phyloP scores from a whole-genome alignment of 1,140 invertebrate genomes.

The Gryllus bimaculatus region DNA sequence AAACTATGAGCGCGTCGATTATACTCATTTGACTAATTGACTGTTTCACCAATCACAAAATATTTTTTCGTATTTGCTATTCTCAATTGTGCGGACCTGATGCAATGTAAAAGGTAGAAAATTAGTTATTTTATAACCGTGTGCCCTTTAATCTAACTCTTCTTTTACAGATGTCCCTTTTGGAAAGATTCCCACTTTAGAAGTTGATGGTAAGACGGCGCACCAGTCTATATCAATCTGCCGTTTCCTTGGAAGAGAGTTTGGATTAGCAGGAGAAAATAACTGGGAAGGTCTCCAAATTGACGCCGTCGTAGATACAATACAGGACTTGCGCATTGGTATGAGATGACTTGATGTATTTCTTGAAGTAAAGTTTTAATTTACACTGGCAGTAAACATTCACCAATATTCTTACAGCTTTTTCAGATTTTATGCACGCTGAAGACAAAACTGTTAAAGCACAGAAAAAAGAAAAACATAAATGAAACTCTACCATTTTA shows the following conservation, averaged over 20 bases:
- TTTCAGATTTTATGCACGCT: constrained; percentile 27
- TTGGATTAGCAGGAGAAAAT: constrained; percentile 26
- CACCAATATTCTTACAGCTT: constrained; percentile 23
- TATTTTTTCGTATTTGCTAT: too few species aligned
- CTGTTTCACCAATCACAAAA: too few species aligned
- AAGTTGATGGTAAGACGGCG: constrained; percentile 31
- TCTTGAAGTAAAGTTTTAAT: too few species aligned
- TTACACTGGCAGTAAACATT: too few species aligned
- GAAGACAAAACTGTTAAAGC: constrained; percentile 31
- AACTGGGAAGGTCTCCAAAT: constrained; percentile 27
- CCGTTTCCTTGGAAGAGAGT: constrained; percentile 31
- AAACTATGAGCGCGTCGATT: too few species aligned
- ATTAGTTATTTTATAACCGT: too few species aligned
- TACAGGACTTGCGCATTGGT: constrained; percentile 30
- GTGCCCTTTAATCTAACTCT: too few species aligned
- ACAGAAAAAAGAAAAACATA: constrained; percentile 25
- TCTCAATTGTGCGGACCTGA: too few species aligned
- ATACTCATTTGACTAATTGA: too few species aligned
- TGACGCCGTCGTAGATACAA: constrained; percentile 27
- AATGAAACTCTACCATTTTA: constrained; percentile 33
- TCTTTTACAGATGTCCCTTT: constrained; percentile 28
- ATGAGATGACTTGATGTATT: constrained; percentile 13
- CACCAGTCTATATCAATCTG: constrained; percentile 31
- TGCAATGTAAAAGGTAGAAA: too few species aligned
- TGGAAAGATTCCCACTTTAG: constrained; percentile 30